A percentile compares a stretch with the other conserved stretches of the same genome.
Conservation (phyloP, 1,140 invertebrate species). For the Euwallacea fornicatus region DNA sequence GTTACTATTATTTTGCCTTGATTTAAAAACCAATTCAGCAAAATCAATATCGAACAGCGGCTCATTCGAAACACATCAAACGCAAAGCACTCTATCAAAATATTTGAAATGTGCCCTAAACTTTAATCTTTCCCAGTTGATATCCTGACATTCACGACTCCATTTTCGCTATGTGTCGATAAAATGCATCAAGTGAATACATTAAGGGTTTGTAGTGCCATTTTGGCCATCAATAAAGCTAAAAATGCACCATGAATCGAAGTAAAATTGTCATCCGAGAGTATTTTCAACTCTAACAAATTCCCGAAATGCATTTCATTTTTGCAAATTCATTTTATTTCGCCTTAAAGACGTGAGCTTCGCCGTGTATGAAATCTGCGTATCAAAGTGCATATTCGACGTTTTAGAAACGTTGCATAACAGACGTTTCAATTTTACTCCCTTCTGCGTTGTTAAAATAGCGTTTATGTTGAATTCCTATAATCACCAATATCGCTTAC, state of each 20-base stretch:
- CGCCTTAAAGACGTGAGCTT: neutral
- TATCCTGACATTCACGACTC: neutral
- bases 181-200: neutral
- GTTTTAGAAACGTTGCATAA: neutral
- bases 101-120: slow-evolving; percentile 2
- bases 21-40: neutral
- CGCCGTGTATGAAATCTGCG: neutral
- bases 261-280: neutral
- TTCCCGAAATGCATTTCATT: slow-evolving; percentile 1
- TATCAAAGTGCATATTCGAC: slow-evolving; percentile 4
- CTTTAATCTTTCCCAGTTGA: slow-evolving; percentile 1
- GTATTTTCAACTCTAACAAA: neutral
- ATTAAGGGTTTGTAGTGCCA: neutral
- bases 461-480: too few species aligned
- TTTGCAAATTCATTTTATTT: slow-evolving; percentile 2
- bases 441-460: neutral
- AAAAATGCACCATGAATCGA: too few species aligned
- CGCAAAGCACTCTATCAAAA: slow-evolving; percentile 5
- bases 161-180: neutral
- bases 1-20: too few species aligned
- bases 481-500: too few species aligned
- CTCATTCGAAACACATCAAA: slow-evolving; percentile 6
- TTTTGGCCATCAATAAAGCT: too few species aligned
- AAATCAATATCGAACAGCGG: slow-evolving; percentile 2
- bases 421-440: neutral